Conservation (phyloP, 2,797 vertebrate genomes). For the Sebastes trivittatus region DNA sequence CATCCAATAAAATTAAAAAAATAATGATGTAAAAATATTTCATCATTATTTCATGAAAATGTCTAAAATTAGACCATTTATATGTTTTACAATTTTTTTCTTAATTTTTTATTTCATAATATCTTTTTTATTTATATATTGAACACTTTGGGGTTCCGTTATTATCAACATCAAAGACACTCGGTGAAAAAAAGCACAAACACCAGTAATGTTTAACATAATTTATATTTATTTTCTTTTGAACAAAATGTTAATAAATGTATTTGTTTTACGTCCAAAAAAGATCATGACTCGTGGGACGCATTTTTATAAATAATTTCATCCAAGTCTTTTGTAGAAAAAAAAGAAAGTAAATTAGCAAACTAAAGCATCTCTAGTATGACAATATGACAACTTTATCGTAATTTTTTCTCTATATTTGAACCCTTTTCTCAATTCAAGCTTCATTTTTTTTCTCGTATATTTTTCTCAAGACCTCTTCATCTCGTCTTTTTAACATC, state of each 20-base stretch:
- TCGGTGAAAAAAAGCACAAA: conserved; percentile 52
- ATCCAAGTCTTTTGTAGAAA: conserved; percentile 89
- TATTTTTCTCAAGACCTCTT: conserved; percentile 68
- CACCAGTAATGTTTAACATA: conserved; percentile 83
- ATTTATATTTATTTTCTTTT: conserved; percentile 89
- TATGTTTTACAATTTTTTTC: background rate
- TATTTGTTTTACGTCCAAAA: conserved; percentile 87
- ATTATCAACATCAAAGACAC: background rate
- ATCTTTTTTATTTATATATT: background rate
- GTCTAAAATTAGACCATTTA: background rate
- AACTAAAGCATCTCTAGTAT: conserved; percentile 89
- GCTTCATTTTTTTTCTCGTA: conserved; percentile 54
- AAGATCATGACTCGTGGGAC: conserved; percentile 88
- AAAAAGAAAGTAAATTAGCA: conserved; percentile 87
- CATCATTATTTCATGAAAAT: background rate
- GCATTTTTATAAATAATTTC: conserved; percentile 89
- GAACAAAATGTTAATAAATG: conserved; percentile 88
- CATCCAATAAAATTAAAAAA: no score
- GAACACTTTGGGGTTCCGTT: background rate
- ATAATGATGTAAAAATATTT: background rate
- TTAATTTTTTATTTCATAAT: background rate
- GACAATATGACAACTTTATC: conserved; percentile 86
- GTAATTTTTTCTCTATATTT: conserved; percentile 82
- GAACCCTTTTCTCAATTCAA: conserved; percentile 74
- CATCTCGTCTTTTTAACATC: conserved; percentile 72